Evolutionary conservation across 2,888 invertebrate genomes (phyloP).

Genomic region (Athetis lepigone): DNA sequence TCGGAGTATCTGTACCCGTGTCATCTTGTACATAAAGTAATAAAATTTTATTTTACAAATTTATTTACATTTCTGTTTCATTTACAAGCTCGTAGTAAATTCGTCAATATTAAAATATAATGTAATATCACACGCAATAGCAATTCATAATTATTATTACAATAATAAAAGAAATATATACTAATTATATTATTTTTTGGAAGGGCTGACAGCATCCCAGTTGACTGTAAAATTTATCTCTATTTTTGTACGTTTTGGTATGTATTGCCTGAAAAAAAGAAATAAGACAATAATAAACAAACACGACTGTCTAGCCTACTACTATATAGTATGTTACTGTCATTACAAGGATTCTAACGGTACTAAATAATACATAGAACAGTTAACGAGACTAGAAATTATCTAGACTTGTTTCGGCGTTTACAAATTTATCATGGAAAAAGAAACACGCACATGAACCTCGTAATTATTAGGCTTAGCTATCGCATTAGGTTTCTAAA

Average conservation of each 20-base stretch:
- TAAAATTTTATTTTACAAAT: constrained; percentile 84
- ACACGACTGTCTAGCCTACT: too few species aligned
- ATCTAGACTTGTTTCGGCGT: too few species aligned
- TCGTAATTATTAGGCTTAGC: too few species aligned
- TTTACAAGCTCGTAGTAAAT: constrained; percentile 60
- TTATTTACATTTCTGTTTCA: constrained; percentile 72
- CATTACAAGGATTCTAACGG: too few species aligned
- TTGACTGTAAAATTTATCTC: constrained; percentile 93
- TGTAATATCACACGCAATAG: constrained; percentile 34
- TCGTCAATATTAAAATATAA: constrained; percentile 36
- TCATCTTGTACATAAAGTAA: constrained; percentile 89
- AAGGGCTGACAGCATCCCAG: constrained; percentile 79
- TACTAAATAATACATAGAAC: too few species aligned
- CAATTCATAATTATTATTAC: constrained; percentile 27
- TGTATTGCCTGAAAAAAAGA: constrained; percentile 90
- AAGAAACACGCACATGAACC: too few species aligned
- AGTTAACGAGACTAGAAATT: too few species aligned
- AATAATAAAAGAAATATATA: not conserved
- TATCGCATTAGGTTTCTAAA: too few species aligned
- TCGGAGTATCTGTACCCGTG: constrained; percentile 82
- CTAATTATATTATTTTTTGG: constrained; percentile 23
- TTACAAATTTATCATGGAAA: too few species aligned
- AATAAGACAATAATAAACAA: not conserved
- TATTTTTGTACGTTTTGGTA: constrained; percentile 91
- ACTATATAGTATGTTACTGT: too few species aligned